Conservation (phyloP, 2,113 vertebrate genomes). For the Cyprinodon variegatus region DNA sequence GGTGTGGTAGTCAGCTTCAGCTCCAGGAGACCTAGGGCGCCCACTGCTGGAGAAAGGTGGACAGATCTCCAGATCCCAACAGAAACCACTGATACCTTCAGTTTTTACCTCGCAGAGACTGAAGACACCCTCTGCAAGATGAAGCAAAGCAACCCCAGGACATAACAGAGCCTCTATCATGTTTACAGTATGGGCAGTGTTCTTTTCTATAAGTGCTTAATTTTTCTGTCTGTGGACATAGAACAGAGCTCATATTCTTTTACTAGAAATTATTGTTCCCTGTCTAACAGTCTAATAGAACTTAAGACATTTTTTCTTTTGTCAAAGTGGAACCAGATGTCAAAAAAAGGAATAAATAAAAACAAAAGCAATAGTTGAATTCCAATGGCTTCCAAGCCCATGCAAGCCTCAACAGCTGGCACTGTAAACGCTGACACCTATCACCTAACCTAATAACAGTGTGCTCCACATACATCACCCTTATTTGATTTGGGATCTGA, state of each 20-base stretch:
- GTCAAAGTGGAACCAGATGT: slow-evolving; percentile 28
- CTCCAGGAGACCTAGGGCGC: too few relatives aligned
- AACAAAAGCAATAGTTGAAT: slow-evolving; percentile 4
- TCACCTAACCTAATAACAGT: slow-evolving; percentile 73
- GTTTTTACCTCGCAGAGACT: too few relatives aligned
- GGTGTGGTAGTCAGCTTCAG: too few relatives aligned
- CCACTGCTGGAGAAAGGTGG: too few relatives aligned
- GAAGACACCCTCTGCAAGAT: too few relatives aligned
- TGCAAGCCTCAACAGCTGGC: slow-evolving; percentile 45
- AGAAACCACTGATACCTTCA: too few relatives aligned
- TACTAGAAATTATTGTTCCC: neutral
- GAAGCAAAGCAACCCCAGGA: too few relatives aligned
- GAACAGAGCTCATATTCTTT: neutral
- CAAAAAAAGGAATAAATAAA: slow-evolving; percentile 8
- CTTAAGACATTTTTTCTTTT: slow-evolving; percentile 8
- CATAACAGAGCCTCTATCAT: too few relatives aligned
- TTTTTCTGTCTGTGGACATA: too few relatives aligned
- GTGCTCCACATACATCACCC: slow-evolving; percentile 66
- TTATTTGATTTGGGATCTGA: slow-evolving; percentile 77
- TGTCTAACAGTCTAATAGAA: slow-evolving; percentile 14
- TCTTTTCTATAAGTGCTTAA: too few relatives aligned
- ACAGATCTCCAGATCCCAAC: too few relatives aligned
- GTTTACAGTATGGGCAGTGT: too few relatives aligned
- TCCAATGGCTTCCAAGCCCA: slow-evolving; percentile 38
- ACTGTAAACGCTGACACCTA: slow-evolving; percentile 65